Evolutionary conservation across 2,888 invertebrate species (phyloP).

Genomic region (Synergus japonicus): DNA sequence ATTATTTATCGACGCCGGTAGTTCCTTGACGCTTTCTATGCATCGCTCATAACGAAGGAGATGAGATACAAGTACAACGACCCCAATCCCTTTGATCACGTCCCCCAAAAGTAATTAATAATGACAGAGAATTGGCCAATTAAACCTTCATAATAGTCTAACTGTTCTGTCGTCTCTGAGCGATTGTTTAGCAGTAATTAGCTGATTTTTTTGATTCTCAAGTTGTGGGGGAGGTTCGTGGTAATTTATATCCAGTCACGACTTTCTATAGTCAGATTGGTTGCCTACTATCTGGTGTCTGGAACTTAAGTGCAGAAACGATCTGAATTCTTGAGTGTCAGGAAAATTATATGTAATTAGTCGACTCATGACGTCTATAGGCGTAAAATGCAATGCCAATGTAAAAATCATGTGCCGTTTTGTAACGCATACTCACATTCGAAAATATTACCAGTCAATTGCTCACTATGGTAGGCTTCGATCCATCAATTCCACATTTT

Average conservation of each 20-base stretch:
- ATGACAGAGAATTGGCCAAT: constrained; percentile 11
- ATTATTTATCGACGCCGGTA: constrained; percentile 29
- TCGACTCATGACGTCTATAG: constrained; percentile 17
- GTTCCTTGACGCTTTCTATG: constrained; percentile 22
- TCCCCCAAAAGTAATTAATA: constrained; percentile 23
- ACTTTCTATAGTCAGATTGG: constrained; percentile 37
- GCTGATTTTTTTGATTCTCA: constrained; percentile 4
- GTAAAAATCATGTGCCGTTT: constrained; percentile 28
- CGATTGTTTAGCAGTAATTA: constrained; percentile 30
- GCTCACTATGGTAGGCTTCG: constrained; percentile 33
- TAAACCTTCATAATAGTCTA: constrained; percentile 26
- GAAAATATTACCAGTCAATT: constrained; percentile 34
- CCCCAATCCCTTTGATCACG: constrained; percentile 14
- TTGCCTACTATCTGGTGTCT: constrained; percentile 28
- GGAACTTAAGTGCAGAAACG: constrained; percentile 32
- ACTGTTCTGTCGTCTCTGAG: constrained; percentile 10
- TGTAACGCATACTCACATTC: constrained; percentile 20
- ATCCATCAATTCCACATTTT: constrained; percentile 33
- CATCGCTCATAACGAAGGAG: background rate
- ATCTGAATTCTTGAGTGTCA: constrained; percentile 42
- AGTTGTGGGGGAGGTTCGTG: constrained; percentile 6
- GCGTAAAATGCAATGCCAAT: constrained; percentile 15
- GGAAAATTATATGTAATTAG: constrained; percentile 42
- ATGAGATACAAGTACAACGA: constrained; percentile 8
- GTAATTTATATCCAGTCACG: constrained; percentile 37